phyloP scores from a whole-genome alignment of 2,797 vertebrate genomes.

The Enteromius anoplus region DNA sequence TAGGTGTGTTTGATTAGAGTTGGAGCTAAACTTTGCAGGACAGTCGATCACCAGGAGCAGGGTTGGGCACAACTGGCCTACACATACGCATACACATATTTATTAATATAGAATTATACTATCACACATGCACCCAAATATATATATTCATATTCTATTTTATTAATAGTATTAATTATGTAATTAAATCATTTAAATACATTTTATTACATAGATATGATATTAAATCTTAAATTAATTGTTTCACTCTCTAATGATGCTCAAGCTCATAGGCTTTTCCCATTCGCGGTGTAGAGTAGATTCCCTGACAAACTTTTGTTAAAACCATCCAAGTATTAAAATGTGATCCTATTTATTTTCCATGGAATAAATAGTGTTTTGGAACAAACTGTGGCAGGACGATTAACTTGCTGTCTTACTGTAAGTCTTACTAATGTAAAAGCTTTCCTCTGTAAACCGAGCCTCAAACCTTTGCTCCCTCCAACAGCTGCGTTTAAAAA shows the following conservation, averaged over 20 bases:
- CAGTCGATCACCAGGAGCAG: too few species aligned
- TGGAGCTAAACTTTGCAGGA: too few species aligned
- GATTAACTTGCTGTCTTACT: not conserved
- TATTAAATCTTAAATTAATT: too few species aligned
- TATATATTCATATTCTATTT: too few species aligned
- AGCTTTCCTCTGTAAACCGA: conserved; percentile 12
- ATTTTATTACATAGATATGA: too few species aligned
- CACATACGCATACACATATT: too few species aligned
- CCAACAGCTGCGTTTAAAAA: conserved; percentile 14
- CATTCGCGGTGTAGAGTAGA: not conserved
- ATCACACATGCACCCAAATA: too few species aligned
- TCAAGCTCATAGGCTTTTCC: not conserved
- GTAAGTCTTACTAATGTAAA: conserved; percentile 9
- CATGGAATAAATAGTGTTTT: conserved; percentile 10
- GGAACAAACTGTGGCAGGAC: conserved; percentile 17
- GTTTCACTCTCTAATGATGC: not conserved
- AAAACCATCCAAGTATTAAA: not conserved
- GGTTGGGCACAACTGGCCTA: too few species aligned
- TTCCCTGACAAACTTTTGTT: conserved; percentile 2
- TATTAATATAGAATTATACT: too few species aligned
- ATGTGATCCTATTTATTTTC: conserved; percentile 15
- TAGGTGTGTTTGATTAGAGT: too few species aligned
- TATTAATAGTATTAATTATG: too few species aligned
- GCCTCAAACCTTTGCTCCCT: conserved; percentile 3
- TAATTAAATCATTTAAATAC: too few species aligned